Evolutionary conservation across 2,797 vertebrate species (phyloP).

Genomic region (Cheracebus regulus): DNA sequence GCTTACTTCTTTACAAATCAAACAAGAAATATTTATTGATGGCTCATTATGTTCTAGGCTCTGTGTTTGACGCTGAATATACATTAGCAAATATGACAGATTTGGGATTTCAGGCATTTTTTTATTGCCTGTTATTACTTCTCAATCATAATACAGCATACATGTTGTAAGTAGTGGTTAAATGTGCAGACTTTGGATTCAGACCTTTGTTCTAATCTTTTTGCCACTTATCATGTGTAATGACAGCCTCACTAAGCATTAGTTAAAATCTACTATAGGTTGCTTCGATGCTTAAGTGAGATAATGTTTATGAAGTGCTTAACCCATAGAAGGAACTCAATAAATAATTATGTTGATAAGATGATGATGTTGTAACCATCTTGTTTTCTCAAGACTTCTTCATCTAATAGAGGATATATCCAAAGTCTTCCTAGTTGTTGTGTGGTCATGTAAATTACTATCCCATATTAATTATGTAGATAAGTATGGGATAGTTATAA

Average conservation of each 20-base stretch:
- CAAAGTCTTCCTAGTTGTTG: not conserved
- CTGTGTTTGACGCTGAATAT: not conserved
- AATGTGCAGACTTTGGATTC: constrained; percentile 8
- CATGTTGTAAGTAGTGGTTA: not conserved
- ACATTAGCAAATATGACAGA: not conserved
- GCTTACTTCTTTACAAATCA: not conserved
- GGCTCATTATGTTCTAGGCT: not conserved
- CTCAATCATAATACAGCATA: not conserved
- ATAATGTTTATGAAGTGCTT: constrained; percentile 23
- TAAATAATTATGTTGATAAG: constrained; percentile 9
- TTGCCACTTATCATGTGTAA: not conserved
- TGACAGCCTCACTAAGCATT: constrained; percentile 2
- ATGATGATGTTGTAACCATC: not conserved
- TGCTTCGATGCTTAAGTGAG: constrained; percentile 16
- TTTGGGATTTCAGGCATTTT: constrained; percentile 15
- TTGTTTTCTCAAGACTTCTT: constrained; percentile 46
- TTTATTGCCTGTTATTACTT: not conserved
- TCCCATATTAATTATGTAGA: not conserved
- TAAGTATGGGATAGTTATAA: not conserved
- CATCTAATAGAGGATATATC: not conserved
- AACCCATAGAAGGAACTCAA: not conserved
- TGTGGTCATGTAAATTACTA: not conserved
- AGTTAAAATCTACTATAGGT: constrained; percentile 28
- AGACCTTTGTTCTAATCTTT: constrained; percentile 50
- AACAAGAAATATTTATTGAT: not conserved